These are phyloP conservation scores for Romanogobio albipinnatus DNA, from an alignment of 2,113 vertebrate genomes.

Conservation along the genomic window DNA sequence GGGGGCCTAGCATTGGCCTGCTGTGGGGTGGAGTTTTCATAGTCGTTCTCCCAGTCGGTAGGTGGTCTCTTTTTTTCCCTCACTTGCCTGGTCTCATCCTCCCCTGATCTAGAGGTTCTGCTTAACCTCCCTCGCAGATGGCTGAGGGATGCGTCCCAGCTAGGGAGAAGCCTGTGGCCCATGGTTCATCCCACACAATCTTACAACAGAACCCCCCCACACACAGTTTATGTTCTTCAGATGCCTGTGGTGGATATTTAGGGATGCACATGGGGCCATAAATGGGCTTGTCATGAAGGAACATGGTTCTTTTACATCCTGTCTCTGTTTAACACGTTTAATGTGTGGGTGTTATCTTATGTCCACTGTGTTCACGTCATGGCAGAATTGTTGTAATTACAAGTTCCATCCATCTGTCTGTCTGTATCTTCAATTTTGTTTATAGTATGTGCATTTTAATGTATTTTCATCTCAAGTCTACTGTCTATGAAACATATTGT, in stretches of 20 bases:
- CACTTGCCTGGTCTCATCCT: slow-evolving; percentile 40
- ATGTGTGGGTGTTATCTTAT: slow-evolving; percentile 26
- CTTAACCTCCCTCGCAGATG: slow-evolving; percentile 46
- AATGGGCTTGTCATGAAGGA: neutral
- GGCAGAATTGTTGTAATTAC: neutral
- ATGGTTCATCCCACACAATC: slow-evolving; percentile 14
- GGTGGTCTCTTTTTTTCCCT: slow-evolving; percentile 49
- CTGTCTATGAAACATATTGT: neutral
- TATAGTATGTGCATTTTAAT: neutral
- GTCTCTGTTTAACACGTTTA: slow-evolving; percentile 21
- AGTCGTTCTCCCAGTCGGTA: slow-evolving; percentile 37
- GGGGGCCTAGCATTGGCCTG: slow-evolving; percentile 50
- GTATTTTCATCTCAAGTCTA: neutral
- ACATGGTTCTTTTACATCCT: slow-evolving; percentile 29
- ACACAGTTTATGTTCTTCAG: slow-evolving; percentile 33
- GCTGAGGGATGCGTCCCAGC: slow-evolving; percentile 21
- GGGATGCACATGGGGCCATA: slow-evolving; percentile 40
- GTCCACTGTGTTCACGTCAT: neutral
- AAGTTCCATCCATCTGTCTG: neutral
- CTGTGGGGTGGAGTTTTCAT: slow-evolving; percentile 26
- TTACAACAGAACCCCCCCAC: slow-evolving; percentile 15
- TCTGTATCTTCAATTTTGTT: neutral
- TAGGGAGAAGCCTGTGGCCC: slow-evolving; percentile 31
- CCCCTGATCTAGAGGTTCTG: slow-evolving; percentile 46
- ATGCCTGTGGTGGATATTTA: slow-evolving; percentile 11